Base-by-base conservation (phyloP, 2,113 vertebrate genomes). In the Entelurus aequoreus region DNA sequence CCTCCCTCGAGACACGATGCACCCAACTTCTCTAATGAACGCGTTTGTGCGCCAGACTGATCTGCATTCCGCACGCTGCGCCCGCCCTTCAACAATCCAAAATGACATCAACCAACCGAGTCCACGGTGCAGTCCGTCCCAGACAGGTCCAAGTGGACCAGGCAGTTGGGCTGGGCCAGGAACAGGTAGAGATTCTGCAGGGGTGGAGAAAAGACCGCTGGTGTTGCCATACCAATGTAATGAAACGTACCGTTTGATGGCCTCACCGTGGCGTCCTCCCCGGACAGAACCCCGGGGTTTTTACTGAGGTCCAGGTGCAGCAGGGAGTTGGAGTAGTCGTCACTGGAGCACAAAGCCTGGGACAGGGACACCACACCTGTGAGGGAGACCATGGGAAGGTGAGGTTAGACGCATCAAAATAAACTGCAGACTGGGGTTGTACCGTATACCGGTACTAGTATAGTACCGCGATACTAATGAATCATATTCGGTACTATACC, bases 251-350 rank as follows among this genome's bases (percentile, higher is more conserved):
- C 15, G 14, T 4, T 11, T 37, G 48, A 5, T 54, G 49, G 28
- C 16, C 92, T 92, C 77, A 96, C 94, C 15, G 92, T 92, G 60
- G 94, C 91, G 0, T 96, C 94, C 0, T 95, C 94, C 13, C 93
- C 92, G 42, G 92, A 91, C 51, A 95, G 88, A 65, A 94, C 90
- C 49, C 93, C 94, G 0, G 94, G 91, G 74, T 96, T 96, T 81
- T 90, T 93, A 86, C 94, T 94, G 65, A 96, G 88, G 76, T 95
- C 93, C 79, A 96, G 89, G 73, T 94, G 93, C 54, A 91, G 90
- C 60, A 96, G 90, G 49, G 94, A 93, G 68, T 89, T 94, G 81
- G 92, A 93, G 75, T 94, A 94, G 65, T 93, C 92, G 0, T 94
- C 93, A 68, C 91, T 93, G 71, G 92, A 91, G 66, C 91, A 92